Conservation (phyloP, 1,140 invertebrate species). For the Ephestia elutella region DNA sequence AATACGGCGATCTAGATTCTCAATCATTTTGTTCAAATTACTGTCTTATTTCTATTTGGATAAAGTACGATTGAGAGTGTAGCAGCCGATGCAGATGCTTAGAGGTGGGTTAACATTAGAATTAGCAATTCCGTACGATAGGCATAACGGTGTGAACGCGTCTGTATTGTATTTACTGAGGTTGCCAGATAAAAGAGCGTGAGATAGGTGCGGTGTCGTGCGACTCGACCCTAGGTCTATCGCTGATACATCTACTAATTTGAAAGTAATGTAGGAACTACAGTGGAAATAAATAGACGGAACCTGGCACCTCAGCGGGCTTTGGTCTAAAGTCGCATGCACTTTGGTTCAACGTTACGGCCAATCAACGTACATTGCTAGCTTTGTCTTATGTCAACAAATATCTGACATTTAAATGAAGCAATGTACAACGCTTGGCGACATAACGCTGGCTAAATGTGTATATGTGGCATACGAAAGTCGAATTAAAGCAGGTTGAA, state of each 20-base stretch:
- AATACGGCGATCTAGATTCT: not conserved
- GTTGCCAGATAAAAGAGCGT: constrained; percentile 11
- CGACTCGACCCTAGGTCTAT: constrained; percentile 1
- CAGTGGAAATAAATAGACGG: not conserved
- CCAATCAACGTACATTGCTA: too few relatives aligned
- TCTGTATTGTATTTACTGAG: constrained; percentile 22
- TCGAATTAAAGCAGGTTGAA: not conserved
- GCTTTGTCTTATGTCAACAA: too few relatives aligned
- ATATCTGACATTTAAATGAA: too few relatives aligned
- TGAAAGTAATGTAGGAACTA: constrained; percentile 3
- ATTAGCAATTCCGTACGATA: constrained; percentile 53
- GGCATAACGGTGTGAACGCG: constrained; percentile 42
- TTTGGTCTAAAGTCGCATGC: not conserved
- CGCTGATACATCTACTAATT: not conserved
- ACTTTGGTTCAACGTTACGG: too few relatives aligned
- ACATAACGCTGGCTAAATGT: not conserved
- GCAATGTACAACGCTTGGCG: too few relatives aligned
- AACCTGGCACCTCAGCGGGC: not conserved
- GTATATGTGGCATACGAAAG: not conserved
- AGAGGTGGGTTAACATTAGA: constrained; percentile 35
- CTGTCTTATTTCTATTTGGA: not conserved
- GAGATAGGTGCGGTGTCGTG: not conserved
- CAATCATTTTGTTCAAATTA: not conserved
- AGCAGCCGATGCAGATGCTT: constrained; percentile 25
- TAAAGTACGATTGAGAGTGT: not conserved